Evolutionary conservation across 1,140 invertebrate genomes (phyloP), one percentile per base, ranked within the genome.

Genomic region (Neomicropteryx cornuta): DNA sequence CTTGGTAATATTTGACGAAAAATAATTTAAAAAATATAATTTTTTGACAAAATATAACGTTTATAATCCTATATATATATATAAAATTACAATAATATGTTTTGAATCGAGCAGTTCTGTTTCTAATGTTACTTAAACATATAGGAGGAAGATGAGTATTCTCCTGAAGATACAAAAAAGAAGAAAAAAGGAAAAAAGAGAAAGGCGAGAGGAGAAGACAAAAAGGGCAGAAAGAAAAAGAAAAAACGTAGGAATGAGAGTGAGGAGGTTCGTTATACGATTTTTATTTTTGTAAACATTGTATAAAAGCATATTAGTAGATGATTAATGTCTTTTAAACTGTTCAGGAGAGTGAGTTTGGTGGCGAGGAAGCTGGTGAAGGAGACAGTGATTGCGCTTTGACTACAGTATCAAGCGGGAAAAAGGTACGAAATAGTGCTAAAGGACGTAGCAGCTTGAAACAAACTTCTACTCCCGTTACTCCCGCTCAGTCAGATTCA

Each of bases 231-330:
- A 61, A 89, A 89, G 59, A 84, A 87, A 57, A 93, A 92, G 71
- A 91, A 90, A 70, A 88, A 87, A 72, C 85, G 86, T 68, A 87
- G 87, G 68, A 83, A 84, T 65, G 88, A 92, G 47, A 90, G 85
- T 65, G 87, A 81, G 48, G 86, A 88, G 60, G 82, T 84, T 68
- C 73, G 65, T 60, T 51, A 39, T 31, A 29, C 28, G n/a, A n/a
- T 27, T 27, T 8, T 27, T 8, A 8, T 8, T n/a, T 27, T 8
- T 27, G 24, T 27, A 27, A 27, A 8, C n/a, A 27, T 27, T 27
- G 24, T 8, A 8, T 27, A n/a, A 27, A 8, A 27, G n/a, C 24
- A 8, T 8, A 27, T 8, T 8, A 27, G n/a, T n/a, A 27, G 24
- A 8, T 8, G 8, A 27, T 27, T 27, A 27, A 27, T 8, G 24